Evolutionary conservation across 2,113 vertebrate species (phyloP), one percentile per base, ranked within the genome.

Genomic region (Sturnira hondurensis): DNA sequence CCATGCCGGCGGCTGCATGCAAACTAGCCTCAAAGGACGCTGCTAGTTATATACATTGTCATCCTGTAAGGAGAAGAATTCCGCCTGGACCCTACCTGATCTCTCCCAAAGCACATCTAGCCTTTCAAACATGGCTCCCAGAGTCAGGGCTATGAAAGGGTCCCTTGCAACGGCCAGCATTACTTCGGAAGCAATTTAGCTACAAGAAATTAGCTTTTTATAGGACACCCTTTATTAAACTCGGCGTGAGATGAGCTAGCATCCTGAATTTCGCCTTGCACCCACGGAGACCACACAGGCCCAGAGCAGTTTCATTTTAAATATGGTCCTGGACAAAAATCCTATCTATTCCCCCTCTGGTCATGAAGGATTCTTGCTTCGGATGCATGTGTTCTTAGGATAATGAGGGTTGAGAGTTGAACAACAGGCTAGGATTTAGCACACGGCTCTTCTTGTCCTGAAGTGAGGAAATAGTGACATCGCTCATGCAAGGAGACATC

Each of bases 131-230:
- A 95, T 78, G 26, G 0, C 84, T 96, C 82, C 87, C 82, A 47
- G 68, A 92, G 77, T 96, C 71, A 41, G 80, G 68, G 24, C 8
- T 95, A 56, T 87, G 97, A 98, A 97, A 91, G 95, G 89, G 96
- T 97, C 89, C 97, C 96, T 91, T 95, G 93, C 88, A 98, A 90
- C 1, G 38, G 94, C 94, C 97, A 98, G 95, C 93, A 97, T 98
- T 98, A 98, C 95, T 98, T 98, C 97, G 97, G 98, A 97, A 98
- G 97, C 96, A 98, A 97, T 98, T 98, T 98, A 97, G 91, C 94
- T 96, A 97, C 71, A 97, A 97, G 98, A 97, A 98, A 98, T 98
- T 98, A 98, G 96, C 95, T 97, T 98, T 98, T 97, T 95, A 96
- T 96, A 98, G 97, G 98, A 96, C 74, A 96, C 95, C 98, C 95